Base-by-base conservation (phyloP, 2,888 invertebrate species). In the Spatulosminthurus flaviceps region DNA sequence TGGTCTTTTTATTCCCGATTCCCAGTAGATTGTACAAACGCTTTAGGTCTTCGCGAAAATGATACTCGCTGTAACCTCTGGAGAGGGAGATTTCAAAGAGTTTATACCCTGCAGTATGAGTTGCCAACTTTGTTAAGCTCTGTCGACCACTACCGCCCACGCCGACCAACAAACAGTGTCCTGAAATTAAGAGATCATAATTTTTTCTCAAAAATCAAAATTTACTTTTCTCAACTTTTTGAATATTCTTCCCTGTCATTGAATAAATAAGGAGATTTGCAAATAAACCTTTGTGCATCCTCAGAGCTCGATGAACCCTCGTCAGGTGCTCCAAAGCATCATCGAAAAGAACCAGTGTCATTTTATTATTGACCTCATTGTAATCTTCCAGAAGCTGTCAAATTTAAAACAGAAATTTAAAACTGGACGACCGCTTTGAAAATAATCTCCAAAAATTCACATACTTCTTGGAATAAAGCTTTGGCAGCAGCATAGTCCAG, bases 271-370 rank as follows among this genome's bases (percentile, higher is more conserved):
- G 34, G 4, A 34, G 4, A 34, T 9, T 41, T 41, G 13, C 21
- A 22, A 42, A 51, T 13, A 7, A 24, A 74, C 74, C 75, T 82
- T 92, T 89, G 86, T 93, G 91, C 92, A 95, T 92, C 82, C 96
- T 90, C 81, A 97, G 89, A 0, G 93, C 92, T 26, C 97, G 92
- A 85, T 96, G 96, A 16, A 95, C 91, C 69, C 96, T 90, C 0
- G 95, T 96, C 86, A 97, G 87, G 87, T 97, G 96, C 86, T 97
- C 96, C 74, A 97, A 88, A 64, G 95, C 96, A 87, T 96, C 96
- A 86, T 97, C 94, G 87, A 97, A 97, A 28, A 97, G 89, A 0
- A 97, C 95, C 83, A 97, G 90, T 28, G 92, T 92, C 89, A 96
- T 90, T 86, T 93, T 92, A 9, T 86, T 86, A 73, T 91, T 89